A percentile compares a stretch with the other conserved stretches of the same genome.
These are phyloP conservation scores for Ctenicera cuprea DNA, from an alignment of 2,888 invertebrate genomes.

Conservation along the genomic window DNA sequence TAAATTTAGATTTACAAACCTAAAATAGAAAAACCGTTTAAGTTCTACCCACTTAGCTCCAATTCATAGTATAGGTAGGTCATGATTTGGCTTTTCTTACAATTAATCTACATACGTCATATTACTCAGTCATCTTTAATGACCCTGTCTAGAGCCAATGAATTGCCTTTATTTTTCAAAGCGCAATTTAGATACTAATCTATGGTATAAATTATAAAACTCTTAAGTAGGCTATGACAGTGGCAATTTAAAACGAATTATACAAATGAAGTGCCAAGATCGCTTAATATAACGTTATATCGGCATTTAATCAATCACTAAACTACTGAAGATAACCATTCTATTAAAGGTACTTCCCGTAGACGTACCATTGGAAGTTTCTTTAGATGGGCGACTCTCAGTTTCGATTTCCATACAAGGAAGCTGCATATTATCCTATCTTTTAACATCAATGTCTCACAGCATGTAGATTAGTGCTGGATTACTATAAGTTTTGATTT, in stretches of 20 bases:
- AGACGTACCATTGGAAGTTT: neutral
- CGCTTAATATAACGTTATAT: slow-evolving; percentile 41
- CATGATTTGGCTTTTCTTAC: slow-evolving; percentile 6
- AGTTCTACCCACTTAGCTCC: no score
- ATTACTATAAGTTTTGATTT: slow-evolving; percentile 46
- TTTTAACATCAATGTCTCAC: slow-evolving; percentile 49
- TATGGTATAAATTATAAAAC: slow-evolving; percentile 47
- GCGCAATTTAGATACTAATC: slow-evolving; percentile 46
- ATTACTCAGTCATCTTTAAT: slow-evolving; percentile 22
- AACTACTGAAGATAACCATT: slow-evolving; percentile 37
- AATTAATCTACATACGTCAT: slow-evolving; percentile 7
- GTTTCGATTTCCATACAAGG: slow-evolving; percentile 52
- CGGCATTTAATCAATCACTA: slow-evolving; percentile 42
- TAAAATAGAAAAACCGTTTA: neutral
- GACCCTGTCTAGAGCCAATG: slow-evolving; percentile 28
- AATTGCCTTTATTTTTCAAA: slow-evolving; percentile 35
- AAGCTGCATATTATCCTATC: slow-evolving; percentile 49
- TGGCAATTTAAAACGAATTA: slow-evolving; percentile 47
- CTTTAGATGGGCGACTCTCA: slow-evolving; percentile 43
- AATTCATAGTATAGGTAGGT: slow-evolving; percentile 14
- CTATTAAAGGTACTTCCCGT: neutral
- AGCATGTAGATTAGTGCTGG: slow-evolving; percentile 49
- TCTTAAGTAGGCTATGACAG: slow-evolving; percentile 49
- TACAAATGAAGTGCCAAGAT: slow-evolving; percentile 43
- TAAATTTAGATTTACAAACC: neutral